A percentile compares a stretch with the other conserved stretches of the same genome.
Conservation (phyloP, 2,797 vertebrate genomes). For the Geranospiza caerulescens region DNA sequence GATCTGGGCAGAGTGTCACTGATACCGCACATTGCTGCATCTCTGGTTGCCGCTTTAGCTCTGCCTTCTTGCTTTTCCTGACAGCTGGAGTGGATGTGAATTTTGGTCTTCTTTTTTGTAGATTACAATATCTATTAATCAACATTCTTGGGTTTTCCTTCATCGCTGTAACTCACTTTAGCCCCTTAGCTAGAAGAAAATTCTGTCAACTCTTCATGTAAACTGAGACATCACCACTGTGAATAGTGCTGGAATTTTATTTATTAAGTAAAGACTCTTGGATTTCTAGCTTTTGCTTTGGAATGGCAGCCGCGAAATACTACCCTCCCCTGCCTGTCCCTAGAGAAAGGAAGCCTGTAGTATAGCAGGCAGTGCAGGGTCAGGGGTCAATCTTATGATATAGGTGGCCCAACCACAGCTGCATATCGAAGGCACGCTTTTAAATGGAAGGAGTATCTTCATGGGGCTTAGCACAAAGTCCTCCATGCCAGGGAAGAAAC, state of each 20-base stretch:
- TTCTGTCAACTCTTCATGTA: slow-evolving; percentile 53
- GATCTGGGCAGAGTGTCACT: neutral
- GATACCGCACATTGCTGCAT: accelerated
- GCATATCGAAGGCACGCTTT: neutral
- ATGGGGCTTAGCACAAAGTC: slow-evolving; percentile 67
- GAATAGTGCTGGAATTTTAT: slow-evolving; percentile 46
- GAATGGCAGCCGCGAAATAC: slow-evolving; percentile 71
- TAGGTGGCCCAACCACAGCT: slow-evolving; percentile 58
- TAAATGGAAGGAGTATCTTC: slow-evolving; percentile 14
- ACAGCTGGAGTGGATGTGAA: neutral
- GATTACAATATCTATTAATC: slow-evolving; percentile 13
- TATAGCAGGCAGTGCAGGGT: slow-evolving; percentile 64
- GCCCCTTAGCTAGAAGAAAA: slow-evolving; percentile 11
- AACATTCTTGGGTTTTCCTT: slow-evolving; percentile 57
- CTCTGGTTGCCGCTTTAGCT: neutral
- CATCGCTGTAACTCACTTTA: neutral
- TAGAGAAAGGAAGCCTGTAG: slow-evolving; percentile 54
- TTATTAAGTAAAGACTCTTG: slow-evolving; percentile 59
- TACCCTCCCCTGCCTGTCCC: slow-evolving; percentile 60
- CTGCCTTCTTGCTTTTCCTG: neutral
- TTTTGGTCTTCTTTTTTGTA: neutral
- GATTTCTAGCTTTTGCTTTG: slow-evolving; percentile 46
- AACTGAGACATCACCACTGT: slow-evolving; percentile 30
- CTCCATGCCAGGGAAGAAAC: slow-evolving; percentile 48
- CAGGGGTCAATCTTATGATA: slow-evolving; percentile 73